Percentiles rank a stretch among this genome's conserved stretches.
These are phyloP conservation scores for Ceuthmochares aereus DNA, from an alignment of 2,113 vertebrate species.

Conservation along the genomic window DNA sequence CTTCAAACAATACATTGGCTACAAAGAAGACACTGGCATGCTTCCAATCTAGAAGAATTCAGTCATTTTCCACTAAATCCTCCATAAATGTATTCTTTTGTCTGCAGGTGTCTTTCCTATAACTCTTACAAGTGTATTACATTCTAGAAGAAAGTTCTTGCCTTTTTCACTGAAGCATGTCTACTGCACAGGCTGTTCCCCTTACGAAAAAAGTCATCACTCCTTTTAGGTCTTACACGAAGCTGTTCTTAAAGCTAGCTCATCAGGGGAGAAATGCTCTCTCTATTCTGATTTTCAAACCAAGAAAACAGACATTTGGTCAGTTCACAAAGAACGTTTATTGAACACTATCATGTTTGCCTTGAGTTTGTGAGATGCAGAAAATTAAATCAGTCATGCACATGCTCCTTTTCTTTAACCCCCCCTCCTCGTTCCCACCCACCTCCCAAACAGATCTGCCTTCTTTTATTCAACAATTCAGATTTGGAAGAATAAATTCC, in stretches of 20 bases:
- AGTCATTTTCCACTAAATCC: not conserved
- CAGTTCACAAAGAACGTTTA: not conserved
- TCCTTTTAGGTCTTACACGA: not conserved
- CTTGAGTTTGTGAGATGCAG: not conserved
- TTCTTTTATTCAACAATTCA: not conserved
- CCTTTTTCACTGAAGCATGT: not conserved
- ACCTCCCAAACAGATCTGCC: not conserved
- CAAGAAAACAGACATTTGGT: not conserved
- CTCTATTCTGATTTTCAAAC: not conserved
- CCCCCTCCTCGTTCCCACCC: not conserved
- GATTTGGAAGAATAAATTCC: conserved; percentile 49
- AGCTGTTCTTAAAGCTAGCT: not conserved
- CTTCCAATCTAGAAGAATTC: not conserved
- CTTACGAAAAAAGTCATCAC: not conserved
- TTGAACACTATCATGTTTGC: not conserved
- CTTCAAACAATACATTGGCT: not conserved
- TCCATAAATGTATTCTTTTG: not conserved
- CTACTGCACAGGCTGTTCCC: not conserved
- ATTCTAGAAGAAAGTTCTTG: not conserved
- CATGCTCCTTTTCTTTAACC: not conserved
- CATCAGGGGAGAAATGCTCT: not conserved
- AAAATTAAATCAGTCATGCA: not conserved
- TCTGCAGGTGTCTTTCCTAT: conserved; percentile 17
- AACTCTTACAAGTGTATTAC: not conserved
- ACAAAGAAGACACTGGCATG: not conserved